These are phyloP conservation scores for Orius insidiosus DNA, from an alignment of 1,140 invertebrate genomes.

Conservation along the genomic window DNA sequence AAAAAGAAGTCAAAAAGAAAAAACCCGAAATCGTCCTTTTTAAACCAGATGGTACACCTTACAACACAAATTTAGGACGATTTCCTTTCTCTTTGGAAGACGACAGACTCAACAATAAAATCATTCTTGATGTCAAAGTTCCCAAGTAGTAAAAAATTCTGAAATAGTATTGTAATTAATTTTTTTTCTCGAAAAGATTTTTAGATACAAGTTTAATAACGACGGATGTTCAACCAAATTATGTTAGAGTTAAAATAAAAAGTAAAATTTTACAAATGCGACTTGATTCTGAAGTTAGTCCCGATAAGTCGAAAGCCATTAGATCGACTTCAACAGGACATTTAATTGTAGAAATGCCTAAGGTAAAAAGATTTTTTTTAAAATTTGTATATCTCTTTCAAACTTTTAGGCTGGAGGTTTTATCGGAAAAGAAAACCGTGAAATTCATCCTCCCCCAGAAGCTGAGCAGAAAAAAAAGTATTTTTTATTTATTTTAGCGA, in stretches of 20 bases:
- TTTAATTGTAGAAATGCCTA: conserved; percentile 64
- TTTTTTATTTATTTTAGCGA: background rate
- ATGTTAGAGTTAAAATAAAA: conserved; percentile 66
- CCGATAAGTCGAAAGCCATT: conserved; percentile 49
- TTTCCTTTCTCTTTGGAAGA: conserved; percentile 50
- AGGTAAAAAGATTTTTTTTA: conserved; percentile 28
- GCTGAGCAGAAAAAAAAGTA: conserved; percentile 10
- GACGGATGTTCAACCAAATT: conserved; percentile 69
- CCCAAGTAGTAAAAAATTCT: background rate
- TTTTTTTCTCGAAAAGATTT: conserved; percentile 28
- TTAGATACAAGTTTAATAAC: conserved; percentile 67
- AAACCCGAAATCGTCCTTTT: conserved; percentile 41
- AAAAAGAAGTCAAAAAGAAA: conserved; percentile 25
- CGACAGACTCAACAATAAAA: conserved; percentile 29
- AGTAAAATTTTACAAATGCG: conserved; percentile 75
- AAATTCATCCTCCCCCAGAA: background rate
- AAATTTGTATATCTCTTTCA: conserved; percentile 10
- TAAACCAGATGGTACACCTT: conserved; percentile 52
- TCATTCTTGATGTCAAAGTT: background rate
- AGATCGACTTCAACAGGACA: conserved; percentile 69
- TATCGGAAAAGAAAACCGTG: conserved; percentile 1
- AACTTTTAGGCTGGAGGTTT: conserved; percentile 14
- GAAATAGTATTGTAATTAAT: background rate
- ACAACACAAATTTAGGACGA: conserved; percentile 76
- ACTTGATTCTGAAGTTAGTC: conserved; percentile 60